These are phyloP conservation scores for Phymanthus crucifer DNA, from an alignment of 92 coral and sea anemone genomes.

Conservation along the genomic window DNA sequence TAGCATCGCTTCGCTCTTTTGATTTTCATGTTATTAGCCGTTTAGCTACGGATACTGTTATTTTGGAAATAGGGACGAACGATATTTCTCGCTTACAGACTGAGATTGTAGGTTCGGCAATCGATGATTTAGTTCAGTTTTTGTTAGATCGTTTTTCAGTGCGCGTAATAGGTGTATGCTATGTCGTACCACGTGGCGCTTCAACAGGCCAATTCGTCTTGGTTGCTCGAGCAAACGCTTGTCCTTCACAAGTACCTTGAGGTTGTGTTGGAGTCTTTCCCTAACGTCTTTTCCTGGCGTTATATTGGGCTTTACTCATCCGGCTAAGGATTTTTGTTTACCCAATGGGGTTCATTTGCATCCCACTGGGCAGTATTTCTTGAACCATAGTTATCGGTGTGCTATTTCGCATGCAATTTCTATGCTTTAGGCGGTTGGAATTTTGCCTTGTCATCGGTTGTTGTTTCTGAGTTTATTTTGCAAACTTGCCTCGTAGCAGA, in stretches of 20 bases:
- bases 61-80: conserved; percentile 46
- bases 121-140: conserved; percentile 20
- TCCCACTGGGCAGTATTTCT: conserved; percentile 45
- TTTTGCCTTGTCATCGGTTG: background rate
- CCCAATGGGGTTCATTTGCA: conserved; percentile 55
- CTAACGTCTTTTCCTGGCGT: conserved; percentile 43
- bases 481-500: too few relatives aligned
- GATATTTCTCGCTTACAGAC: conserved; percentile 13
- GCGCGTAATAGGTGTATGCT: conserved; percentile 34
- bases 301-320: conserved; percentile 38
- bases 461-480: background rate
- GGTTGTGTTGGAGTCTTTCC: conserved; percentile 41
- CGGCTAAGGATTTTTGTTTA: conserved; percentile 38
- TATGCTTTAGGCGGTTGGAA: conserved; percentile 1
- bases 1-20: conserved; percentile 11
- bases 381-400: conserved; percentile 63
- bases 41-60: conserved; percentile 29
- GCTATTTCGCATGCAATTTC: conserved; percentile 42
- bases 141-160: background rate
- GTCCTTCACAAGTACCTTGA: conserved; percentile 40
- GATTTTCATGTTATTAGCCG: conserved; percentile 28
- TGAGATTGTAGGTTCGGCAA: conserved; percentile 24
- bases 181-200: conserved; percentile 36
- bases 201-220: background rate
- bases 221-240: conserved; percentile 22